Evolutionary conservation across 2,888 invertebrate species (phyloP), one percentile per base, ranked within the genome.

Genomic region (Lucinisca nassula): DNA sequence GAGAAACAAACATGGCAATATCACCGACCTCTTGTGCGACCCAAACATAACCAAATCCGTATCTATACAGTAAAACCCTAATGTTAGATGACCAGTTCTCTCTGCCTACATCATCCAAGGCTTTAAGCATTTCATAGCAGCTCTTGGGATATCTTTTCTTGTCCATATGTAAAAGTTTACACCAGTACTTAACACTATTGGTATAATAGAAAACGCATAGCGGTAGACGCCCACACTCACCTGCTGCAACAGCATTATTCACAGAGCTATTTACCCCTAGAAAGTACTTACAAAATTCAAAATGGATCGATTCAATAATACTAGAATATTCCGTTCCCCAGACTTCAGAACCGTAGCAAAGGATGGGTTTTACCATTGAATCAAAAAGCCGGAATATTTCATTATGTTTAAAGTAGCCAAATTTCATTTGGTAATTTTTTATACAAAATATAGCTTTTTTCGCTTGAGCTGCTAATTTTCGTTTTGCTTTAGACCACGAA

Each of bases 161-260:
- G 6, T 10, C 58, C 24, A 78, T 55, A 37, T 78, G 78, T 40
- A 58, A 24, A 14, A 78, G 45, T 67, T 51, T 61, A 78, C 78
- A 78, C 67, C 38, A 78, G 27, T 78, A 78, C 38, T 37, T 78
- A 24, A 78, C 67, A 40, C 38, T 35, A 35, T 67, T 78, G 6
- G 27, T 78, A 37, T 40, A 58, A 78, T 61, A 78, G n/a, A 24
- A n/a, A 0, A 67, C 61, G n/a, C 37, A 67, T 37, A 79, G 61
- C 8, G 78, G 82, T 10, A 55, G 27, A 49, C 85, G 35, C 12
- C 79, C 79, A 73, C 85, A 85, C 38, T 81, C 85, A 49, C 82
- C 67, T 3, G 83, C 32, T 4, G 83, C 79, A 40, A 80, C 70
- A 58, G 76, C 35, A 40, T 70, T 77, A 61, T 78, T 55, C 12